Percentiles rank a stretch among this genome's conserved stretches.
These are phyloP conservation scores for Corticium candelabrum DNA, from an alignment of 37 sponge, comb jelly and placozoan species.

Conservation along the genomic window DNA sequence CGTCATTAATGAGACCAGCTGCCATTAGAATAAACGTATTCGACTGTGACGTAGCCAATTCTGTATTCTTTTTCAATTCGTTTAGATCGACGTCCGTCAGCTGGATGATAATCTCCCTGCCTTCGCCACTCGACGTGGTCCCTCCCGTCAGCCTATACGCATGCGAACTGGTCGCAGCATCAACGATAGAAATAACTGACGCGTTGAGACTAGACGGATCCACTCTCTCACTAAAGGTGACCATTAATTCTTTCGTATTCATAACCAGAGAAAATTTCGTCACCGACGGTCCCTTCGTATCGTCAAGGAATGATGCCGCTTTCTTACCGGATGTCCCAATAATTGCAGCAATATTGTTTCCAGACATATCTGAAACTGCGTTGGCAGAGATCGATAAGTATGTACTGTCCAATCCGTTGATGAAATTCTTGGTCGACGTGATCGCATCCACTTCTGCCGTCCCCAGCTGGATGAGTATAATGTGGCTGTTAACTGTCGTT, in stretches of 20 bases:
- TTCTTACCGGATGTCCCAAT: not conserved
- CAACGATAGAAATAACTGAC: not conserved
- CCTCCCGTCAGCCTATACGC: constrained; percentile 48
- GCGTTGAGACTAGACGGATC: not conserved
- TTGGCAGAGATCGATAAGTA: not conserved
- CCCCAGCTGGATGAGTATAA: not conserved
- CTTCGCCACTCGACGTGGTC: constrained; percentile 22
- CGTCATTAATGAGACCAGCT: constrained; percentile 62
- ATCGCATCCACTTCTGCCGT: not conserved
- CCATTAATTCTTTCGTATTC: not conserved
- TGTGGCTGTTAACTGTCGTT: not conserved
- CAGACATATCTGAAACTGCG: not conserved
- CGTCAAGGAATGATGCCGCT: constrained; percentile 3
- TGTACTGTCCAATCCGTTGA: not conserved
- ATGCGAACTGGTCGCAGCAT: too few species aligned
- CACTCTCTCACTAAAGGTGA: not conserved
- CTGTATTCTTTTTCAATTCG: constrained; percentile 68
- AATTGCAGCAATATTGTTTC: not conserved
- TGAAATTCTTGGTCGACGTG: not conserved
- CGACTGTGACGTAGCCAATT: constrained; percentile 47
- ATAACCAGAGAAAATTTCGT: not conserved
- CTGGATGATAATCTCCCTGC: constrained; percentile 44
- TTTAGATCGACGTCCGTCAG: constrained; percentile 70
- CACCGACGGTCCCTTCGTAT: not conserved
- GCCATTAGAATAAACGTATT: constrained; percentile 72